Evolutionary conservation across 2,113 vertebrate species (phyloP), one percentile per base, ranked within the genome.

Genomic region (Rhagologus leucostigma): DNA sequence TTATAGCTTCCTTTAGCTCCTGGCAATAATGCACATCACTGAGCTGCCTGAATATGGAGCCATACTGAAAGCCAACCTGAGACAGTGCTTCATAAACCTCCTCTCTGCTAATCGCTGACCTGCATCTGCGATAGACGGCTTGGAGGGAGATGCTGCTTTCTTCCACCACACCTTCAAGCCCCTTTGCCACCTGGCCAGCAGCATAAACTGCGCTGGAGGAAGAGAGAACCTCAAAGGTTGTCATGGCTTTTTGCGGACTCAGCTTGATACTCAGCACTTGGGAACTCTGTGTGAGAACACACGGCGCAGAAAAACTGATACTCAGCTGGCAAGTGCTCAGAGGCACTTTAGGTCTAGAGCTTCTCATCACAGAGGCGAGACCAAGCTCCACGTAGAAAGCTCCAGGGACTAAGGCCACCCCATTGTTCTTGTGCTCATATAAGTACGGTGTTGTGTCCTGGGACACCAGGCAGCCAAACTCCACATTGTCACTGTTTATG

Each of bases 381-480:
- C 97, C 99, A 80, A 99, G 95, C 89, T 99, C 99, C 5, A 90
- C 98, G 81, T 98, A 98, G 57, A 99, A 96, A 3, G 98, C 96
- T 15, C 98, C 98, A 9, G 98, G 98, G 35, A 98, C 97, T 92
- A 99, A 97, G 60, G 96, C 76, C 47, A 98, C 64, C 5, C 97
- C 98, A 37, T 98, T 98, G 91, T 97, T 98, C 96, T 98, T 98
- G 94, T 99, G 98, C 78, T 99, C 98, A 95, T 98, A 98, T 53
- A 99, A 92, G 94, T 98, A 99, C 0, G 98, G 89, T 9, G 87
- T 39, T 0, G 56, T 93, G 19, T 96, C 89, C 60, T 67, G 42
- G 33, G 98, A 98, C 17, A 99, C 71, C 62, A 93, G 95, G 88
- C 97, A 99, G 23, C 42, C 79, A 29, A 97, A 97, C 79, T 98